Evolutionary conservation across 2,888 invertebrate genomes (phyloP), one percentile per base, ranked within the genome.

Genomic region (Sesia bembeciformis): DNA sequence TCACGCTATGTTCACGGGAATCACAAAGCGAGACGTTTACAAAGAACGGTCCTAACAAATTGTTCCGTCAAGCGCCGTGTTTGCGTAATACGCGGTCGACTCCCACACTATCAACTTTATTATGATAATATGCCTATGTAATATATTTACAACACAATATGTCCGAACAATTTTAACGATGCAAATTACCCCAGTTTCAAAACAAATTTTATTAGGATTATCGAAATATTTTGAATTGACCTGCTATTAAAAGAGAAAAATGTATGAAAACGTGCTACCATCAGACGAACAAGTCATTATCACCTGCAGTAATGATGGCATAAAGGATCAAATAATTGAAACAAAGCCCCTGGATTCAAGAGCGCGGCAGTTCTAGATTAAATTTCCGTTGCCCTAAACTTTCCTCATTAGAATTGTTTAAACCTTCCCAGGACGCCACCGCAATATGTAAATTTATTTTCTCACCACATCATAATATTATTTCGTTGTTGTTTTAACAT

Each of bases 41-140:
- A 83, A 84, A 84, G 85, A 85, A 82, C 80, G 72, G 74, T 64
- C 74, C 73, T 75, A 84, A 84, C 84, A 84, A 84, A 85, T 84
- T 79, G 84, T 77, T 70, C 76, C 77, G 81, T 80, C 84, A 81
- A 77, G 80, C 77, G 71, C 65, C 65, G 68, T 71, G 79, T 78
- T 80, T 78, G 72, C 68, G 73, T 79, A 76, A 75, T 74, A 69
- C 72, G 76, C 68, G 80, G 81, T 75, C 65, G 76, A 66, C 64
- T 67, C 65, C 64, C 67, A 23, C 23, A 70, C 74, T 78, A 78
- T 77, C 72, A 76, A 71, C 5, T 50, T 4, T 50, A 50, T 38
- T 39, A 38, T 38, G 39, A 50, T 39, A 50, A 39, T 7, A 50
- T 50, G 7, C 50, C 0, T 50, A 50, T 5, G 50, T 50, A 42